Percentiles rank a stretch among this genome's conserved stretches.
These are phyloP conservation scores for Stenolophus ochropezus DNA, from an alignment of 2,888 invertebrate species.

Conservation along the genomic window DNA sequence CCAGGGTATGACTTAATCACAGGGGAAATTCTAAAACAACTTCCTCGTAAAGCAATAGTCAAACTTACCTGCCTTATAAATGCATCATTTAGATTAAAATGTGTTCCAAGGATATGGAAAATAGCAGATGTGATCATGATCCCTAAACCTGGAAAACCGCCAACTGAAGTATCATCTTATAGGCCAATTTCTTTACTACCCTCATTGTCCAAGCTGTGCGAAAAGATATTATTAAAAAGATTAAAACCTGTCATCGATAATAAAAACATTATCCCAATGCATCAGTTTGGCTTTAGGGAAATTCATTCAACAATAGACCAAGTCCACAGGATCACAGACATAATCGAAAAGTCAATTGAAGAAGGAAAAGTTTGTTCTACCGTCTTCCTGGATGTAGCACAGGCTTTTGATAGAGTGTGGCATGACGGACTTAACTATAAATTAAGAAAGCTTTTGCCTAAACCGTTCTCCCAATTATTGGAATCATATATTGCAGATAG, in stretches of 20 bases:
- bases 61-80: constrained; percentile 60
- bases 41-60: constrained; percentile 38
- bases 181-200: constrained; percentile 63
- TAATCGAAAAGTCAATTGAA: too few species aligned
- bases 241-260: constrained; percentile 46
- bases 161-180: constrained; percentile 60
- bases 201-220: constrained; percentile 62
- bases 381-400: too few species aligned
- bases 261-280: too few species aligned
- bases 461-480: too few species aligned
- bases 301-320: too few species aligned
- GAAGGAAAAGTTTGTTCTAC: too few species aligned
- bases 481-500: background rate
- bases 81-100: constrained; percentile 4
- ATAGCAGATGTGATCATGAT: constrained; percentile 58
- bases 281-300: too few species aligned
- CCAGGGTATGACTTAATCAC: constrained; percentile 64
- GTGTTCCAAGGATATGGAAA: constrained; percentile 58
- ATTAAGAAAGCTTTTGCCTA: too few species aligned
- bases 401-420: too few species aligned
- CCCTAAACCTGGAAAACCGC: constrained; percentile 62
- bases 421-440: too few species aligned
- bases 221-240: constrained; percentile 61
- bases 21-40: too few species aligned
- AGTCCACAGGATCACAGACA: too few species aligned